These are phyloP conservation scores for Climacteris rufus DNA, from an alignment of 2,113 vertebrate species.

Conservation along the genomic window DNA sequence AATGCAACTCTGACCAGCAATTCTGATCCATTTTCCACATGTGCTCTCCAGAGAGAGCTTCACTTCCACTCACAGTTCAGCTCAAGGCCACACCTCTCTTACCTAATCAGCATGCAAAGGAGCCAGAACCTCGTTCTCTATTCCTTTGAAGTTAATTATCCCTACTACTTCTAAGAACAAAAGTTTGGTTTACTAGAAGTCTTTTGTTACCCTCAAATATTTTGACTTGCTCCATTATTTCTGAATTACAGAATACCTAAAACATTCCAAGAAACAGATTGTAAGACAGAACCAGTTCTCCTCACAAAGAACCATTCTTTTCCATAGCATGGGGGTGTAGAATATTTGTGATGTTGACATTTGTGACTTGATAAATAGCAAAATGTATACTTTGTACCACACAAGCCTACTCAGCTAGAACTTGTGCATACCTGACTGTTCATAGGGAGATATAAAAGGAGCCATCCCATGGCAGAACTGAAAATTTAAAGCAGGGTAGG, in stretches of 20 bases:
- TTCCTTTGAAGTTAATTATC: not conserved
- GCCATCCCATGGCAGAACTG: not conserved
- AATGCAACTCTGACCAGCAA: not conserved
- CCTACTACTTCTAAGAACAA: not conserved
- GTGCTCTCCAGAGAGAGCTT: not conserved
- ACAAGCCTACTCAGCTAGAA: not conserved
- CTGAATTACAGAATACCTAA: not conserved
- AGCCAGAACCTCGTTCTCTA: not conserved
- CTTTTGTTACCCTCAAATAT: not conserved
- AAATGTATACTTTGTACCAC: not conserved
- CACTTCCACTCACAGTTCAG: not conserved
- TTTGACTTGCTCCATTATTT: not conserved
- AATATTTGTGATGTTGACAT: not conserved
- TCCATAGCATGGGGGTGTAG: not conserved
- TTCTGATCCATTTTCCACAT: not conserved
- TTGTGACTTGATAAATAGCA: not conserved
- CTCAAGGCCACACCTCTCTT: not conserved
- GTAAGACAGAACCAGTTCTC: not conserved
- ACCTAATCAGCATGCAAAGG: not conserved
- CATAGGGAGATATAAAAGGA: not conserved
- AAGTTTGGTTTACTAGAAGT: not conserved
- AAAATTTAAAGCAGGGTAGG: not conserved
- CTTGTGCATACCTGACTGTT: not conserved
- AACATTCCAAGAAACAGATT: not conserved
- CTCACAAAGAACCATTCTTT: not conserved